Base-by-base conservation (phyloP, 2,888 invertebrate genomes). In the Philereme vetulata region DNA sequence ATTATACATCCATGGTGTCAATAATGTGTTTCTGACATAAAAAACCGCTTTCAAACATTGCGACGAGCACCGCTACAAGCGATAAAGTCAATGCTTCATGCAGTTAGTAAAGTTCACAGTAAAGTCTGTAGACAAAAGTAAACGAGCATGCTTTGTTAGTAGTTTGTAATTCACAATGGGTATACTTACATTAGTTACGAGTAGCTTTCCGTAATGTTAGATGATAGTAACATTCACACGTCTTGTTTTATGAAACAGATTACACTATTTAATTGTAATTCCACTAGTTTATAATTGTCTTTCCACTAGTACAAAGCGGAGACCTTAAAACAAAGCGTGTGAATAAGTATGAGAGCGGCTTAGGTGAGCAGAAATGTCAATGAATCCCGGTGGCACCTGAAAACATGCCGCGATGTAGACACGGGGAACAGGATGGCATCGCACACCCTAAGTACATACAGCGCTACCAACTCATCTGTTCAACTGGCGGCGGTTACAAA, bases 321-420 rank as follows among this genome's bases (percentile, higher is more conserved):
- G 6, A 8, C 33, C 35, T 43, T 10, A 51, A 5, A 44, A 35
- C 44, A 36, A 36, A 42, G 34, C 8, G 43, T 51, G 34, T 9
- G 40, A 3, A 6, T 51, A 44, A 44, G 5, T 38, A 53, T 46
- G 46, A 9, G 32, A 38, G 32, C 38, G 46, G 46, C 53, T 4
- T 44, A 52, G 53, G 40, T 50, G 51, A 50, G 52, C 52, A 51
- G 54, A 35, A 48, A 54, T 52, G 40, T 47, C 38, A 60, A 54
- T 54, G 47, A 48, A 11, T 34, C 49, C 33, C 51, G 46, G 54
- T 35, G 34, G 36, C n/a, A 55, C 36, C 43, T 55, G 48, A 49
- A 49, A 49, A 55, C 35, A 36, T 48, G 55, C 35, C n/a, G 49
- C 10, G 36, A 34, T 49, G 42, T 36, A 10, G n/a, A 49, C 9